phyloP scores from a whole-genome alignment of 2,113 vertebrate species.

The Lontra canadensis region DNA sequence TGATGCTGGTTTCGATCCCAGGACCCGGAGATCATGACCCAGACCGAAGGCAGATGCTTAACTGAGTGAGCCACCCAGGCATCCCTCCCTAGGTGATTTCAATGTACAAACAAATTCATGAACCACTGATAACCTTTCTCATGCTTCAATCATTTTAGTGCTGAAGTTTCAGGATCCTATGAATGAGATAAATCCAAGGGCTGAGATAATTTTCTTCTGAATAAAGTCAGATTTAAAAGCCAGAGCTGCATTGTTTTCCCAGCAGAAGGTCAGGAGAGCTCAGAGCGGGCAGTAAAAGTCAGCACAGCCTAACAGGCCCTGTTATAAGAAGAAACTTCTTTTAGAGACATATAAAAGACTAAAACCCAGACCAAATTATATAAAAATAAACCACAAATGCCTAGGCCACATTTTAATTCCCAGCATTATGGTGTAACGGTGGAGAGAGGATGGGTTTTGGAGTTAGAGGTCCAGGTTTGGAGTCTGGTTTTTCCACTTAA shows the following conservation, averaged over 20 bases:
- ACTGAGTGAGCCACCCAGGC: too few relatives aligned
- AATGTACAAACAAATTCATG: neutral
- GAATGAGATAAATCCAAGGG: constrained; percentile 15
- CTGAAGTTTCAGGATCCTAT: neutral
- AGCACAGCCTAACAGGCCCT: neutral
- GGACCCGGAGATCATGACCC: too few relatives aligned
- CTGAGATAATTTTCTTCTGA: neutral
- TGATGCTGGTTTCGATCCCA: too few relatives aligned
- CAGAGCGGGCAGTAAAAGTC: neutral
- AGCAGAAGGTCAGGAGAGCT: neutral
- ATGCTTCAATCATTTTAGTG: neutral
- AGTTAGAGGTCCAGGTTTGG: neutral
- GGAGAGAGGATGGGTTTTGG: constrained; percentile 17
- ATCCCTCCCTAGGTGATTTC: neutral
- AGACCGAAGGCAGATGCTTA: too few relatives aligned
- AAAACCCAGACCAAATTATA: constrained; percentile 45
- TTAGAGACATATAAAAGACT: neutral
- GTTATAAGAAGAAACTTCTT: neutral
- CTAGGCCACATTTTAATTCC: constrained; percentile 47
- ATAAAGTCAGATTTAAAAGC: neutral
- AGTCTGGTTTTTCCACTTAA: neutral
- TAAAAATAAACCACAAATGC: constrained; percentile 45
- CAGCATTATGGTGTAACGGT: constrained; percentile 9
- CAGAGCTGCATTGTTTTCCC: neutral
- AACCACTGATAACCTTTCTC: neutral